Base-by-base conservation (phyloP, 2,113 vertebrate species). In the Sitta europaea region DNA sequence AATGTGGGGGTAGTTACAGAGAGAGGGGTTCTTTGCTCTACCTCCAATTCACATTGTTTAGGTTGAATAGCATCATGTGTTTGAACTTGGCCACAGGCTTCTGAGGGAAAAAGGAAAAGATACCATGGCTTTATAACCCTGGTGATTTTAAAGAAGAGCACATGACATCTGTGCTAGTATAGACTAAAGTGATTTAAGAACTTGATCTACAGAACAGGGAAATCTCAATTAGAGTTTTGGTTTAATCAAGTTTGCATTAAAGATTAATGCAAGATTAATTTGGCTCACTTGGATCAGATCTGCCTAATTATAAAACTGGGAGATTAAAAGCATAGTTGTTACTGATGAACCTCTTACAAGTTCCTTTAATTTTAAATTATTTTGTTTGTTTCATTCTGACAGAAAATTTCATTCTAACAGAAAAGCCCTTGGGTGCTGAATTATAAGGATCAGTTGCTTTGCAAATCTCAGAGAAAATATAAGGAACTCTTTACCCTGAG, bases 171-270 rank as follows among this genome's bases (percentile, higher is more conserved):
- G 16, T 83, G 45, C 59, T 84, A 29, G 24, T 91, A 9, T n/a
- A 81, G 53, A 40, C 5, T 4, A 43, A 73, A 68, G 42, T 86
- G 54, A 86, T 93, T 88, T 83, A 78, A 62, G 81, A 89, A 78
- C 50, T 81, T 88, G 21, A 84, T 85, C 35, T 18, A 38, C 14
- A 57, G 68, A 88, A 43, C 35, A 76, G 71, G 28, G 70, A 88
- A 95, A 76, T 28, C 12, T 92, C 50, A 87, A 35, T 94, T 94
- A 96, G 72, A 82, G 72, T 92, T 91, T 87, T 93, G 65, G 48
- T 97, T 97, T 96, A 91, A 90, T 93, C 5, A 35, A 74, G 78
- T 92, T 96, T 90, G 55, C 94, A 71, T n/a, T n/a, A n/a, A n/a
- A n/a, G n/a, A n/a, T n/a, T n/a, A n/a, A n/a, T n/a, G n/a, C n/a